These are phyloP conservation scores for Megalops cyprinoides DNA, from an alignment of 2,797 vertebrate genomes.

Conservation along the genomic window DNA sequence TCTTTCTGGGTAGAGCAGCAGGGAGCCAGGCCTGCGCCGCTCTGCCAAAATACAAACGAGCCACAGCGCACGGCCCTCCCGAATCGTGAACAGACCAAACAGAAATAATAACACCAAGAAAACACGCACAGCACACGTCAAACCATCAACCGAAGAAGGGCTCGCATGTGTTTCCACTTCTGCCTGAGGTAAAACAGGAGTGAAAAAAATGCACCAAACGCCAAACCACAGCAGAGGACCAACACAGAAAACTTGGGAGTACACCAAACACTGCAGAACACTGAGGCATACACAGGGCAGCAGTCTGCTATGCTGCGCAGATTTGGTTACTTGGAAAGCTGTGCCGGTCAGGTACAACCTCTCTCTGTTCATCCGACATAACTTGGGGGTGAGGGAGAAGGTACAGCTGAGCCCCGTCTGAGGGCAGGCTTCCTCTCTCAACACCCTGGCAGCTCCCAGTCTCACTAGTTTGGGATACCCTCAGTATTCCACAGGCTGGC, in stretches of 20 bases:
- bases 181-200: neutral
- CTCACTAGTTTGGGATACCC: neutral
- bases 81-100: neutral
- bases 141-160: too few species aligned
- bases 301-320: neutral
- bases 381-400: too few species aligned
- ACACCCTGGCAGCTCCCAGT: too few species aligned
- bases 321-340: neutral
- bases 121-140: neutral
- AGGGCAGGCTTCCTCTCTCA: slow-evolving; percentile 18
- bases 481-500: slow-evolving; percentile 17
- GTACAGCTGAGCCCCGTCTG: too few species aligned
- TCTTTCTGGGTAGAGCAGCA: neutral
- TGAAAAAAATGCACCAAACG: neutral
- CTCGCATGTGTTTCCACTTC: too few species aligned
- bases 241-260: neutral
- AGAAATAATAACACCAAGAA: neutral
- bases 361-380: too few species aligned
- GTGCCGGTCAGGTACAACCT: neutral
- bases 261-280: slow-evolving; percentile 15
- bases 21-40: neutral
- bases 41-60: neutral
- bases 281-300: neutral
- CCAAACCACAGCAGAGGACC: too few species aligned
- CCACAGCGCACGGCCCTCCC: neutral